Evolutionary conservation across 2,113 vertebrate species (phyloP).

Genomic region (Eolophus roseicapilla): DNA sequence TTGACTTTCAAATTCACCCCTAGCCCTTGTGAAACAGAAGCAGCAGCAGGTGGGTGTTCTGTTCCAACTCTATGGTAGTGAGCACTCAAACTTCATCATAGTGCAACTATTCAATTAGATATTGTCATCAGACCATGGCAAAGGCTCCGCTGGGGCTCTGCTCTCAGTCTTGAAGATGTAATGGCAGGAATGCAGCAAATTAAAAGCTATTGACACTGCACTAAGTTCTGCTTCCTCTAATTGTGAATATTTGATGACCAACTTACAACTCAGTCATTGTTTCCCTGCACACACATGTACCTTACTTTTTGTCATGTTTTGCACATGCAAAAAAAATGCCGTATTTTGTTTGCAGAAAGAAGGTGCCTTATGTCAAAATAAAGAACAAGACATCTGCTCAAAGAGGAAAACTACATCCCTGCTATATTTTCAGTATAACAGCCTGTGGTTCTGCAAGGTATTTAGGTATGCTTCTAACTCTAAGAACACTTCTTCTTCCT

Average conservation of each 20-base stretch:
- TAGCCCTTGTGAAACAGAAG: neutral
- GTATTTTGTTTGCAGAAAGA: neutral
- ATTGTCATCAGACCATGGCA: neutral
- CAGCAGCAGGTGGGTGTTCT: neutral
- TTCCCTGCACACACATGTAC: neutral
- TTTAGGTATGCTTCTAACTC: neutral
- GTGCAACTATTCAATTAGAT: neutral
- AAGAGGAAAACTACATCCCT: neutral
- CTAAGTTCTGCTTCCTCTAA: constrained; percentile 34
- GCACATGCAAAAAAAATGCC: neutral
- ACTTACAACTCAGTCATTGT: neutral
- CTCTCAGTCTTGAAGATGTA: neutral
- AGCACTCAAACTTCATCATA: neutral
- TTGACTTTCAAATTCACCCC: neutral
- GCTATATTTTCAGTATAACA: neutral
- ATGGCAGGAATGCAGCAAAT: constrained; percentile 6
- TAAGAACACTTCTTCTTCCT: neutral
- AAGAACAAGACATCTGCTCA: neutral
- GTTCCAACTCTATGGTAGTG: neutral
- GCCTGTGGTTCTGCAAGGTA: neutral
- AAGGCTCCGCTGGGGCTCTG: neutral
- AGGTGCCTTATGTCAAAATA: neutral
- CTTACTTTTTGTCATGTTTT: neutral
- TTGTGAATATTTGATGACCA: neutral
- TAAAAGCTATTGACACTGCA: neutral